These are phyloP conservation scores for Holacanthella duospinosa DNA, from an alignment of 2,888 invertebrate genomes.

Conservation along the genomic window DNA sequence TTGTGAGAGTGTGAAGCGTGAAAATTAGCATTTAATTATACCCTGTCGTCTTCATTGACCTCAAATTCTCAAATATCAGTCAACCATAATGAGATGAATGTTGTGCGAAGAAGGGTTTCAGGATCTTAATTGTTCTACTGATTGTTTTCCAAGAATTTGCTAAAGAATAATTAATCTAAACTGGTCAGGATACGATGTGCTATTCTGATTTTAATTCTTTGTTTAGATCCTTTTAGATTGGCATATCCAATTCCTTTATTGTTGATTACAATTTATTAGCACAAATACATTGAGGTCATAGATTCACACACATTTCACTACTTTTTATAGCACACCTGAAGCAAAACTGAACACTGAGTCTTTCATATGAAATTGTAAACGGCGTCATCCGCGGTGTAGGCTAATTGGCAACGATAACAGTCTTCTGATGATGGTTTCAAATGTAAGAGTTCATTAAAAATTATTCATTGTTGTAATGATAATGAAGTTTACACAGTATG, in stretches of 20 bases:
- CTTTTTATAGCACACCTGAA: neutral
- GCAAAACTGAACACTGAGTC: neutral
- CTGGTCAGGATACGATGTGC: no score
- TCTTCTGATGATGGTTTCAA: no score
- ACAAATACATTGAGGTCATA: no score
- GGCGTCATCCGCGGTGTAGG: neutral
- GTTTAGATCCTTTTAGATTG: neutral
- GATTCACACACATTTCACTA: neutral
- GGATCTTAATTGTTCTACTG: no score
- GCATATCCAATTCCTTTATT: neutral
- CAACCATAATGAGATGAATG: neutral
- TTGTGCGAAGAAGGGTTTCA: neutral
- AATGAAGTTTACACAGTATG: no score
- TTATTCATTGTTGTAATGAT: no score
- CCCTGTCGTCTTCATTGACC: neutral
- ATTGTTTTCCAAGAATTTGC: no score
- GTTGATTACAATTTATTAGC: neutral
- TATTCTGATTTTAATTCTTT: neutral
- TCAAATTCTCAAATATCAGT: neutral
- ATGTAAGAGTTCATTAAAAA: neutral
- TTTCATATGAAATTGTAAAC: constrained; percentile 1
- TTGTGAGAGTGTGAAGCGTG: neutral
- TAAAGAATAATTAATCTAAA: no score
- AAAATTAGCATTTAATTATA: neutral
- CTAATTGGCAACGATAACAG: neutral